Percentiles rank a stretch among this genome's conserved stretches.
phyloP scores from a whole-genome alignment of 1,140 invertebrate species.

The Aporrectodea caliginosa region DNA sequence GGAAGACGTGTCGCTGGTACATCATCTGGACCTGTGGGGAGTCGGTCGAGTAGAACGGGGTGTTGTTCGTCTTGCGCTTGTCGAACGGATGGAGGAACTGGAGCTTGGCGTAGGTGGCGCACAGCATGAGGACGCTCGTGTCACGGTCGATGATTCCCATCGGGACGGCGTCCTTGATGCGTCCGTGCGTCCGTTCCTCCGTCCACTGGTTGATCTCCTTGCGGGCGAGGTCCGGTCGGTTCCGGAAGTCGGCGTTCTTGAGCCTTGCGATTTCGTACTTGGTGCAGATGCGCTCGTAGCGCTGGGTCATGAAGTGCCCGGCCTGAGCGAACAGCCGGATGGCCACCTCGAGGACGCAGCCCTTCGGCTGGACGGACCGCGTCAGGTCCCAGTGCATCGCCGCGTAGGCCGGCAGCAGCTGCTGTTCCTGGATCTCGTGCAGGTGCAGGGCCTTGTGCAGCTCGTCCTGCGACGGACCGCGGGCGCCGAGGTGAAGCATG shows the following conservation, averaged over 20 bases:
- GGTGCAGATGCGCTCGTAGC: slow-evolving; percentile 21
- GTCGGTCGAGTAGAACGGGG: slow-evolving; percentile 24
- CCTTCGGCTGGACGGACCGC: slow-evolving; percentile 18
- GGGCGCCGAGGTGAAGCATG: slow-evolving; percentile 28
- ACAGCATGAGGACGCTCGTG: slow-evolving; percentile 22
- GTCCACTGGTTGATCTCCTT: slow-evolving; percentile 36
- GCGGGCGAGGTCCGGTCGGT: slow-evolving; percentile 30
- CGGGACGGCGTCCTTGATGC: slow-evolving; percentile 33
- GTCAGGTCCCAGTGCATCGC: slow-evolving; percentile 31
- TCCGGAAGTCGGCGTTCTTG: slow-evolving; percentile 27
- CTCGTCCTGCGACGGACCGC: slow-evolving; percentile 26
- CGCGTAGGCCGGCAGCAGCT: slow-evolving; percentile 31
- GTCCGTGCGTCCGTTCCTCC: slow-evolving; percentile 30
- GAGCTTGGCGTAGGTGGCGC: slow-evolving; percentile 29
- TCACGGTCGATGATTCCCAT: slow-evolving; percentile 30
- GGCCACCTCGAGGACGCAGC: slow-evolving; percentile 23
- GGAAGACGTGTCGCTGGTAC: slow-evolving; percentile 24
- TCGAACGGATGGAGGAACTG: slow-evolving; percentile 25
- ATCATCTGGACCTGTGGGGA: slow-evolving; percentile 29
- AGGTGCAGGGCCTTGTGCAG: slow-evolving; percentile 23
- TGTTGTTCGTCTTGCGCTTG: slow-evolving; percentile 17
- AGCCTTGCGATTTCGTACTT: slow-evolving; percentile 23
- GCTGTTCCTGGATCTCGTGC: slow-evolving; percentile 23
- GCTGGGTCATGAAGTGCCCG: slow-evolving; percentile 4
- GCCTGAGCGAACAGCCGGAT: slow-evolving; percentile 19